A percentile compares a stretch with the other conserved stretches of the same genome.
Evolutionary conservation across 1,140 invertebrate genomes (phyloP).

Genomic region (Paraescarpia echinospica): DNA sequence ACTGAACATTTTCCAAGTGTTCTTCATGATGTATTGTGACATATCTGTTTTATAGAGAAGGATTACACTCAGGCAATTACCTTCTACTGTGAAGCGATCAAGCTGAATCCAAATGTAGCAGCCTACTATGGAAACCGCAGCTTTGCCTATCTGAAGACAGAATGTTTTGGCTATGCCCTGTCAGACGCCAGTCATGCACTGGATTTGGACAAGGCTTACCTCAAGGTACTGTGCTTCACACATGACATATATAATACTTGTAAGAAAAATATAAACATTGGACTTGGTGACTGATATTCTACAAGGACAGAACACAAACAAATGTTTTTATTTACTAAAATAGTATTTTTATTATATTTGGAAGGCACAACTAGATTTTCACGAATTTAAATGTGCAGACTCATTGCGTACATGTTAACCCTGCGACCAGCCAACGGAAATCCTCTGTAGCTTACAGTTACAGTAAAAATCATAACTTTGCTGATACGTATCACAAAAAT

Average conservation of each 20-base stretch:
- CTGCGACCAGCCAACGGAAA: no score
- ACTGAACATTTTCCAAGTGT: no score
- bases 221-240: constrained; percentile 74
- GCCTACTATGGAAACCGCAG: constrained; percentile 82
- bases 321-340: not conserved
- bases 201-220: constrained; percentile 83
- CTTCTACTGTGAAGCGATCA: constrained; percentile 88
- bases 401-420: not conserved
- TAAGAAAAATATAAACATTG: not conserved
- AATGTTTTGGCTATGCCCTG: constrained; percentile 92
- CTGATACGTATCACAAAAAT: no score
- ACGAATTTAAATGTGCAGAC: not conserved
- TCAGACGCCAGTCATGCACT: constrained; percentile 89
- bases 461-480: no score
- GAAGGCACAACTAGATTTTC: not conserved
- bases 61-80: constrained; percentile 86
- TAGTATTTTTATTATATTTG: not conserved
- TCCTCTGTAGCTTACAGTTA: no score
- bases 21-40: no score
- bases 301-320: not conserved
- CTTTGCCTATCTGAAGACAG: constrained; percentile 87
- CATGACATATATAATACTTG: not conserved
- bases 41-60: constrained; percentile 70
- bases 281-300: not conserved
- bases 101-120: constrained; percentile 77